Conservation (phyloP, 2,888 invertebrate species). For the Drosophila tripunctata region DNA sequence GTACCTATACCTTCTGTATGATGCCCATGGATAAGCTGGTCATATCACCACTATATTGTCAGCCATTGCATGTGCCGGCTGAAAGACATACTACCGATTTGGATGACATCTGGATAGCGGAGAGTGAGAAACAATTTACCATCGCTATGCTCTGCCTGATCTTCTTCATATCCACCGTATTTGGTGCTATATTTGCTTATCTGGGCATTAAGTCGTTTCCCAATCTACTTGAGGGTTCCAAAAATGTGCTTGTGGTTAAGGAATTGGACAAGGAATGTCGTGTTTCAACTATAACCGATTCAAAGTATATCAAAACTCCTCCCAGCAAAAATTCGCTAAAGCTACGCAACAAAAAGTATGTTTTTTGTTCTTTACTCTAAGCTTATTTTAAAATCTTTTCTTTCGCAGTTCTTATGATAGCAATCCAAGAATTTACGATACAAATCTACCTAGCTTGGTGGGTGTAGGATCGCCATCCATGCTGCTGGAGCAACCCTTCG, state of each 20-base stretch:
- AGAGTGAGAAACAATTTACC: slow-evolving; percentile 73
- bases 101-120: slow-evolving; percentile 55
- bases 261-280: slow-evolving; percentile 65
- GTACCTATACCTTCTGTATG: slow-evolving; percentile 81
- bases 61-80: slow-evolving; percentile 75
- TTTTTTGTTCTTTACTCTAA: too few species aligned
- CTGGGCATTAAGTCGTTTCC: slow-evolving; percentile 77
- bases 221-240: slow-evolving; percentile 79
- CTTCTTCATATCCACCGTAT: slow-evolving; percentile 65
- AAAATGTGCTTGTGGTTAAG: slow-evolving; percentile 76
- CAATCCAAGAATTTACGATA: slow-evolving; percentile 12
- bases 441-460: slow-evolving; percentile 37
- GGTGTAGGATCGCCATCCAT: slow-evolving; percentile 46
- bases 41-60: slow-evolving; percentile 80
- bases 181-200: slow-evolving; percentile 76
- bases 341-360: slow-evolving; percentile 15
- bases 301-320: slow-evolving; percentile 43
- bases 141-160: slow-evolving; percentile 76
- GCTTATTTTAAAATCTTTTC: too few species aligned
- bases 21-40: slow-evolving; percentile 44
- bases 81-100: neutral
- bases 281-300: slow-evolving; percentile 73
- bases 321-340: slow-evolving; percentile 1
- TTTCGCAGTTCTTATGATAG: too few species aligned
- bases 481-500: slow-evolving; percentile 55